A percentile compares a stretch with the other conserved stretches of the same genome.
Conservation (phyloP, 2,888 invertebrate species). For the Drepana falcataria region DNA sequence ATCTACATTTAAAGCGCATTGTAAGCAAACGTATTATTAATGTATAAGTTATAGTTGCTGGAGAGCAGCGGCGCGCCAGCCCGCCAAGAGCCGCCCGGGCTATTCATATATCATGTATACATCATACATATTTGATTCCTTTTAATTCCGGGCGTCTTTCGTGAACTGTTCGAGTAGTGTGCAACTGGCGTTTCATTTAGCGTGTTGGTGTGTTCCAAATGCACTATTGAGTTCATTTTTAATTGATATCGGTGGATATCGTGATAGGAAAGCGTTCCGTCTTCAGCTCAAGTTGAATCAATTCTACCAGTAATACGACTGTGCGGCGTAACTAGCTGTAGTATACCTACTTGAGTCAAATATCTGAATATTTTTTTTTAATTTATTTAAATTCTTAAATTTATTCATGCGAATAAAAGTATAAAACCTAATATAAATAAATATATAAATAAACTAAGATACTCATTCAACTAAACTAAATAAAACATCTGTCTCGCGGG, state of each 20-base stretch:
- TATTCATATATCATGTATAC: slow-evolving; percentile 72
- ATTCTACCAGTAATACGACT: too few relatives aligned
- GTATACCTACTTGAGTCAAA: too few relatives aligned
- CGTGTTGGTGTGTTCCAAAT: slow-evolving; percentile 6
- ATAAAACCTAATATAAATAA: too few relatives aligned
- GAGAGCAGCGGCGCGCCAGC: slow-evolving; percentile 62
- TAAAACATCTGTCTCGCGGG: too few relatives aligned
- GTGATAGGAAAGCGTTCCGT: not conserved
- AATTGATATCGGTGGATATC: not conserved
- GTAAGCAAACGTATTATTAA: slow-evolving; percentile 78
- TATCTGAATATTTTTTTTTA: too few relatives aligned
- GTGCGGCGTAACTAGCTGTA: too few relatives aligned
- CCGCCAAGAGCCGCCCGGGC: slow-evolving; percentile 54
- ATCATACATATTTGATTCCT: slow-evolving; percentile 75
- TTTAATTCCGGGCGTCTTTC: slow-evolving; percentile 73
- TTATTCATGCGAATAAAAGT: too few relatives aligned
- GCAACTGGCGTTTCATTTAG: slow-evolving; percentile 37
- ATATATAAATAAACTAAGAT: too few relatives aligned
- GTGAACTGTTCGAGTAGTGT: slow-evolving; percentile 31
- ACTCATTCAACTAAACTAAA: too few relatives aligned
- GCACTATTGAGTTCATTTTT: not conserved
- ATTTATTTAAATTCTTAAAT: too few relatives aligned
- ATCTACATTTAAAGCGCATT: slow-evolving; percentile 79
- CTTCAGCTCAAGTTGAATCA: too few relatives aligned
- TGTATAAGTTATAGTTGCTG: slow-evolving; percentile 76